A percentile compares a stretch with the other conserved stretches of the same genome.
Conservation (phyloP, 1,140 invertebrate species). For the Drosophila santomea region DNA sequence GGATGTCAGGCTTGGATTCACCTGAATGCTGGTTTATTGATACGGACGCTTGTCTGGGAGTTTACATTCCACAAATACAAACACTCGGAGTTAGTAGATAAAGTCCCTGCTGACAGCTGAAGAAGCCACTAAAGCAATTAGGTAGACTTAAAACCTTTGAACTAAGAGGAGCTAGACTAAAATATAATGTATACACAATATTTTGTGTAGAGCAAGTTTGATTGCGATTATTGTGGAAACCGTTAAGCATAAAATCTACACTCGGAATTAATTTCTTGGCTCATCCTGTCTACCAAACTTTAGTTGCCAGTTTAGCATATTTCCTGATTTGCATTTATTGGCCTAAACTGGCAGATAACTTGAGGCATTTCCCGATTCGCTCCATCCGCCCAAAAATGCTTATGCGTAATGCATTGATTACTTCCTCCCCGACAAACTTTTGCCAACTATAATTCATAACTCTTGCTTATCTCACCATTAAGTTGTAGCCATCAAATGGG, state of each 20-base stretch:
- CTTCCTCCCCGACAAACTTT: slow-evolving; percentile 43
- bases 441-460: slow-evolving; percentile 62
- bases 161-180: too few species aligned
- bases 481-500: slow-evolving; percentile 72
- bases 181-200: too few species aligned
- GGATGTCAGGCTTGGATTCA: slow-evolving; percentile 23
- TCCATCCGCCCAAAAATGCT: slow-evolving; percentile 24
- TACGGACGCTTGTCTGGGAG: neutral
- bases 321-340: slow-evolving; percentile 35
- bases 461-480: slow-evolving; percentile 71
- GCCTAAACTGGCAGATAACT: slow-evolving; percentile 26
- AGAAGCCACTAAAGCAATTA: neutral
- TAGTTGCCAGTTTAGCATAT: slow-evolving; percentile 23
- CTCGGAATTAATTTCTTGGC: neutral
- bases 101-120: neutral
- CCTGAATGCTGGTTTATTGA: slow-evolving; percentile 41
- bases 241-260: neutral
- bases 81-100: neutral
- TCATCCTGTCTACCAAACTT: slow-evolving; percentile 1
- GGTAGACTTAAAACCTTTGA: too few species aligned
- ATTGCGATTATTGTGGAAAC: too few species aligned
- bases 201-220: too few species aligned
- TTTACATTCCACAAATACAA: neutral
- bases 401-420: slow-evolving; percentile 66
- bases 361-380: slow-evolving; percentile 39